phyloP scores from a whole-genome alignment of 1,140 invertebrate genomes.

The Arctopsyche grandis region DNA sequence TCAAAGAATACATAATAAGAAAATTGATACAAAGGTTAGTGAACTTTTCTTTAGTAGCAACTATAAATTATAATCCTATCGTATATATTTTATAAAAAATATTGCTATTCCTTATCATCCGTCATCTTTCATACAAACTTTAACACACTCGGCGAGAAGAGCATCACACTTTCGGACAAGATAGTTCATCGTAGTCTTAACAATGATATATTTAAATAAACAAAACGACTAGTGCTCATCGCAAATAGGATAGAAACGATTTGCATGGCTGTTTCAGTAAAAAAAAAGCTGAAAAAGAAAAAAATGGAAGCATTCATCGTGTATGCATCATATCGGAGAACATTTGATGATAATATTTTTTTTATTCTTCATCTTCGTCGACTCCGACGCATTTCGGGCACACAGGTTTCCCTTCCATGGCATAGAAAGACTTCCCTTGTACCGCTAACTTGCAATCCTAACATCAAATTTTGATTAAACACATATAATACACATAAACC shows the following conservation, averaged over 20 bases:
- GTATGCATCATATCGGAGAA: constrained; percentile 37
- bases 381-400: constrained; percentile 90
- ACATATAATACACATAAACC: constrained; percentile 15
- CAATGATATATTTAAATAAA: too few relatives aligned
- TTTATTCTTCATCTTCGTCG: constrained; percentile 83
- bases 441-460: constrained; percentile 94
- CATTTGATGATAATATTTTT: constrained; percentile 44
- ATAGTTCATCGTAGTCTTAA: background rate
- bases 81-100: constrained; percentile 56
- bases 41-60: constrained; percentile 43
- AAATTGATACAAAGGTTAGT: constrained; percentile 62
- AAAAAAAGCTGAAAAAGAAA: constrained; percentile 63
- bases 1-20: constrained; percentile 65
- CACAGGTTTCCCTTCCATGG: constrained; percentile 91
- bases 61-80: constrained; percentile 50
- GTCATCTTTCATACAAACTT: constrained; percentile 45
- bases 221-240: too few relatives aligned
- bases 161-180: constrained; percentile 5
- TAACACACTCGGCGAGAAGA: constrained; percentile 15
- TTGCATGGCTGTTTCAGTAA: background rate
- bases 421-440: constrained; percentile 94
- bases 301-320: constrained; percentile 59
- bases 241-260: background rate
- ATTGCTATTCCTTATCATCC: constrained; percentile 51
- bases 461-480: constrained; percentile 54